Conservation (phyloP, 1,140 invertebrate species). For the Philopotamus ludificatus region DNA sequence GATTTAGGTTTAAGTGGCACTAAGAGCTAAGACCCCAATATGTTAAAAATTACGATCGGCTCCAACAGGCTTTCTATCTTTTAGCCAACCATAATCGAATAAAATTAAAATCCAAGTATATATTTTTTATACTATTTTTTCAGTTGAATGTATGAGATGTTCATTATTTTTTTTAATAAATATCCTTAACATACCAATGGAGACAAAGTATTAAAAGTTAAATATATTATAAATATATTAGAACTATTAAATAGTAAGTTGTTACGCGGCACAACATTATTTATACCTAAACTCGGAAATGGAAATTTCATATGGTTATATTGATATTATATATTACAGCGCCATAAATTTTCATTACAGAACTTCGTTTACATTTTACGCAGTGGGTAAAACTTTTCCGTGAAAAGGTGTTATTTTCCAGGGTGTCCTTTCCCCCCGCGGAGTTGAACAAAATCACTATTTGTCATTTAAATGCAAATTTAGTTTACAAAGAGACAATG, state of each 20-base stretch:
- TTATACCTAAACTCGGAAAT: neutral
- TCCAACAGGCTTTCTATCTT: too few relatives aligned
- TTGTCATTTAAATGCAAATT: constrained; percentile 34
- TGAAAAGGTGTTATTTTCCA: constrained; percentile 6
- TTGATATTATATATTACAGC: neutral
- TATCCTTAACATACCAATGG: too few relatives aligned
- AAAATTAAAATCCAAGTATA: too few relatives aligned
- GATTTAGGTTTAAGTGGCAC: too few relatives aligned
- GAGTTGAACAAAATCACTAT: constrained; percentile 20
- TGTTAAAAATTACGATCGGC: too few relatives aligned
- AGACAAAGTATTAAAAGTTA: too few relatives aligned
- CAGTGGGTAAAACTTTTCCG: neutral
- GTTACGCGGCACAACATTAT: too few relatives aligned
- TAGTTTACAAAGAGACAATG: constrained; percentile 21
- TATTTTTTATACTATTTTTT: constrained; percentile 14
- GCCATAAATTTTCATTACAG: constrained; percentile 2
- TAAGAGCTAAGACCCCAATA: too few relatives aligned
- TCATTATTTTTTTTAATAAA: too few relatives aligned
- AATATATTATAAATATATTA: too few relatives aligned
- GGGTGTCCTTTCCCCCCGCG: neutral
- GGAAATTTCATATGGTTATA: neutral
- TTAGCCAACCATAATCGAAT: too few relatives aligned
- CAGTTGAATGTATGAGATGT: constrained; percentile 13
- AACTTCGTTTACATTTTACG: neutral
- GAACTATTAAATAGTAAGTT: too few relatives aligned